These are phyloP conservation scores for Ceyx margarethae DNA, from an alignment of 2,113 vertebrate species.

Conservation along the genomic window DNA sequence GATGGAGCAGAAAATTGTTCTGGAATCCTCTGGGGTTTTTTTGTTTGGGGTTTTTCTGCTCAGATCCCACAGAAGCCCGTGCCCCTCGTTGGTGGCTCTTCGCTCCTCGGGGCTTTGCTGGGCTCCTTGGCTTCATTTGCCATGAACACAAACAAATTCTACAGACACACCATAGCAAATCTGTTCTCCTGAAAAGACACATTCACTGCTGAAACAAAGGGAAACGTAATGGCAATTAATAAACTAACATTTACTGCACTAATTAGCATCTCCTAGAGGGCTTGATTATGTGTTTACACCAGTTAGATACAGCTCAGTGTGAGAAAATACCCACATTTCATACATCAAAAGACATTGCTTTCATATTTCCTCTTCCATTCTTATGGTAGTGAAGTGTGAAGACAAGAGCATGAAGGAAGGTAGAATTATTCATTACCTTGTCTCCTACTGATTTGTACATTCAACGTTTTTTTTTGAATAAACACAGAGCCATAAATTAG, in stretches of 20 bases:
- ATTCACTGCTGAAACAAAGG: slow-evolving; percentile 69
- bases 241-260: slow-evolving; percentile 72
- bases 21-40: slow-evolving; percentile 28
- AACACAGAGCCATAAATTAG: slow-evolving; percentile 79
- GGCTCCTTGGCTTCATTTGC: slow-evolving; percentile 45
- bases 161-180: slow-evolving; percentile 34
- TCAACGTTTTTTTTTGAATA: slow-evolving; percentile 72
- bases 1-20: slow-evolving; percentile 67
- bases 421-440: slow-evolving; percentile 77
- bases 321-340: slow-evolving; percentile 74
- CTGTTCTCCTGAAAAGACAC: slow-evolving; percentile 61
- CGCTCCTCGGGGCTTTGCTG: slow-evolving; percentile 57
- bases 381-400: slow-evolving; percentile 48
- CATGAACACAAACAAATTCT: slow-evolving; percentile 61
- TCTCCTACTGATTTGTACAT: slow-evolving; percentile 77
- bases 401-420: slow-evolving; percentile 65
- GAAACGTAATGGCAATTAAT: slow-evolving; percentile 72
- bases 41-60: slow-evolving; percentile 42
- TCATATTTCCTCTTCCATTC: slow-evolving; percentile 65
- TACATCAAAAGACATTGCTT: slow-evolving; percentile 74
- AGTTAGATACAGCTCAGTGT: slow-evolving; percentile 67
- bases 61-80: slow-evolving; percentile 18
- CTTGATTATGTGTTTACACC: slow-evolving; percentile 70
- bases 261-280: slow-evolving; percentile 75
- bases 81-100: slow-evolving; percentile 30